These are phyloP conservation scores for Larimichthys crocea DNA, from an alignment of 2,113 vertebrate genomes.

Conservation along the genomic window DNA sequence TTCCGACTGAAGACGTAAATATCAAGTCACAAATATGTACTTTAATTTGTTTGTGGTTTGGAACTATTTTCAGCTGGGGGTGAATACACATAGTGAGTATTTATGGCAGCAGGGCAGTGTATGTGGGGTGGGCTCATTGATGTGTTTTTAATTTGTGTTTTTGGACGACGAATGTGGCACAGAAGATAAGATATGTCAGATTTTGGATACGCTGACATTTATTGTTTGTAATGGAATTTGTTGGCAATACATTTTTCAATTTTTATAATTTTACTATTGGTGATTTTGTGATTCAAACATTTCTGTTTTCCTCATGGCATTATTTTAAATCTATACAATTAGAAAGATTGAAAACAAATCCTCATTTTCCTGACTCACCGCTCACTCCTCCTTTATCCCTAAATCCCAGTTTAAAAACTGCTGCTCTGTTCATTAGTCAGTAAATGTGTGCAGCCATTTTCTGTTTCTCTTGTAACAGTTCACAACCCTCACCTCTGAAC, in stretches of 20 bases:
- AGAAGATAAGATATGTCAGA: neutral
- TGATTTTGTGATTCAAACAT: constrained; percentile 17
- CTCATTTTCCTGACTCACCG: constrained; percentile 4
- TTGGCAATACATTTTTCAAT: neutral
- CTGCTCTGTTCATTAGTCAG: constrained; percentile 27
- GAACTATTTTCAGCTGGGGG: constrained; percentile 11
- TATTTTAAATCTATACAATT: constrained; percentile 11
- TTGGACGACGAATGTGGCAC: neutral
- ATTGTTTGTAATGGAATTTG: neutral
- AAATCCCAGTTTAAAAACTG: constrained; percentile 21
- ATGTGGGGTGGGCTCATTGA: neutral
- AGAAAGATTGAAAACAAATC: neutral
- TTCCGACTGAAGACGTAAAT: neutral
- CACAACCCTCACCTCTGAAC: constrained; percentile 75
- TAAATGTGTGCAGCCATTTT: constrained; percentile 50
- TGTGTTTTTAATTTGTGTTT: neutral
- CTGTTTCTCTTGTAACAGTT: constrained; percentile 59
- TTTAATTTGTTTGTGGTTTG: neutral
- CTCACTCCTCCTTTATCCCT: neutral
- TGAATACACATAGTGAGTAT: neutral
- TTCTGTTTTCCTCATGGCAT: neutral
- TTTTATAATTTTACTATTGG: neutral
- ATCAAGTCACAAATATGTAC: neutral
- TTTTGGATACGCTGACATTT: neutral
- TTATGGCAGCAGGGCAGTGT: neutral